Conservation (phyloP, 1,140 invertebrate genomes). For the Pogonognathellus flavescens region DNA sequence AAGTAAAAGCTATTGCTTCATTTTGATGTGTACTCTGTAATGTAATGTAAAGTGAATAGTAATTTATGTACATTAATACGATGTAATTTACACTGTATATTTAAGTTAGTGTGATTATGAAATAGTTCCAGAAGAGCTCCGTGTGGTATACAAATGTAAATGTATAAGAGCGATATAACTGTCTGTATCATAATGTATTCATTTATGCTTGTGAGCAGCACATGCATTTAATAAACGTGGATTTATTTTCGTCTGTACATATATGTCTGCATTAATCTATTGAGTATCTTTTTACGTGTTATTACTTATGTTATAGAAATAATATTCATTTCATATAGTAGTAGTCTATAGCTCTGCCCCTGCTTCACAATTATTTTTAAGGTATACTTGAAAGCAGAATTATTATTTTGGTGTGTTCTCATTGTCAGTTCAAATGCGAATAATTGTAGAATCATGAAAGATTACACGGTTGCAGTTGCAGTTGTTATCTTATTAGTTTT, state of each 20-base stretch:
- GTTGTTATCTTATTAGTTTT: too few relatives aligned
- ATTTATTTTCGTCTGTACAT: constrained; percentile 31
- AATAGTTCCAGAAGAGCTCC: not conserved
- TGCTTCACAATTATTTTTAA: too few relatives aligned
- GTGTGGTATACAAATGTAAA: constrained; percentile 1
- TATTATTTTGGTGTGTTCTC: too few relatives aligned
- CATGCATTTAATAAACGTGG: not conserved
- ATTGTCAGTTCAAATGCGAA: too few relatives aligned
- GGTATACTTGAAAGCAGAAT: too few relatives aligned
- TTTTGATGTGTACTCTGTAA: not conserved
- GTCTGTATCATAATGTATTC: constrained; percentile 21
- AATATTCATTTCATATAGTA: too few relatives aligned
- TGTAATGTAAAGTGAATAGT: not conserved
- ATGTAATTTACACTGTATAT: constrained; percentile 43
- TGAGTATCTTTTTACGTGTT: too few relatives aligned
- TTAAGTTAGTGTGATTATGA: not conserved
- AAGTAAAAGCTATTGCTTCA: not conserved
- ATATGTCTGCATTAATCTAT: not conserved
- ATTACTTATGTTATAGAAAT: too few relatives aligned
- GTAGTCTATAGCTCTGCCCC: too few relatives aligned
- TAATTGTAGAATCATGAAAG: too few relatives aligned
- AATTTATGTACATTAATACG: not conserved
- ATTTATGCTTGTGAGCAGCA: not conserved
- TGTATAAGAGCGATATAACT: not conserved
- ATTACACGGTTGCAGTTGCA: too few relatives aligned